Conservation (phyloP, 2,888 invertebrate species). For the Monochamus alternatus region DNA sequence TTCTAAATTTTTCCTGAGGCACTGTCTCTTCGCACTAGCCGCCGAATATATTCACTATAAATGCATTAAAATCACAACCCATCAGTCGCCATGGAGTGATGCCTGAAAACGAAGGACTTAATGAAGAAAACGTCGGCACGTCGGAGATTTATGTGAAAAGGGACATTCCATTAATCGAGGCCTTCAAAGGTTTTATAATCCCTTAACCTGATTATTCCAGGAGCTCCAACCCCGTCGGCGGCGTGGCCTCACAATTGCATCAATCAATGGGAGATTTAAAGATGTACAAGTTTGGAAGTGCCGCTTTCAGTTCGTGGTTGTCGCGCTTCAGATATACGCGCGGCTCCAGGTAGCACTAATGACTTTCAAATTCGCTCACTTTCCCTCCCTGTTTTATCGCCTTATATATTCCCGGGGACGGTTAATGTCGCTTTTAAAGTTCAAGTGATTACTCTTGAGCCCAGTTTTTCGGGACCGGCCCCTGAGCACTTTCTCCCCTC, state of each 20-base stretch:
- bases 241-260: conserved; percentile 27
- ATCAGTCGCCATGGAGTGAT: not conserved
- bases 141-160: conserved; percentile 27
- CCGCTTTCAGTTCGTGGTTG: conserved; percentile 21
- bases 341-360: conserved; percentile 26
- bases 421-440: conserved; percentile 29
- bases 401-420: conserved; percentile 12
- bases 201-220: conserved; percentile 33
- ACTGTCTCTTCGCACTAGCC: too few species aligned
- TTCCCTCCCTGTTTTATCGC: conserved; percentile 29
- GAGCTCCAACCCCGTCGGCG: conserved; percentile 6
- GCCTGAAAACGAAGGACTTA: not conserved
- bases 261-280: conserved; percentile 36
- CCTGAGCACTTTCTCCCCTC: not conserved
- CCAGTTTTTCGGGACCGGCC: not conserved
- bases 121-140: conserved; percentile 7
- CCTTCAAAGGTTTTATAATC: conserved; percentile 32
- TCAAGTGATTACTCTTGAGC: conserved; percentile 17
- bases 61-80: too few species aligned
- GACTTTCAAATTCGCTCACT: conserved; percentile 29
- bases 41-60: too few species aligned
- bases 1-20: too few species aligned
- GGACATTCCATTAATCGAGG: conserved; percentile 31
- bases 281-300: conserved; percentile 35
- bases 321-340: conserved; percentile 21